These are phyloP conservation scores for Ectemnius lituratus DNA, from an alignment of 2,888 invertebrate genomes.

Conservation along the genomic window DNA sequence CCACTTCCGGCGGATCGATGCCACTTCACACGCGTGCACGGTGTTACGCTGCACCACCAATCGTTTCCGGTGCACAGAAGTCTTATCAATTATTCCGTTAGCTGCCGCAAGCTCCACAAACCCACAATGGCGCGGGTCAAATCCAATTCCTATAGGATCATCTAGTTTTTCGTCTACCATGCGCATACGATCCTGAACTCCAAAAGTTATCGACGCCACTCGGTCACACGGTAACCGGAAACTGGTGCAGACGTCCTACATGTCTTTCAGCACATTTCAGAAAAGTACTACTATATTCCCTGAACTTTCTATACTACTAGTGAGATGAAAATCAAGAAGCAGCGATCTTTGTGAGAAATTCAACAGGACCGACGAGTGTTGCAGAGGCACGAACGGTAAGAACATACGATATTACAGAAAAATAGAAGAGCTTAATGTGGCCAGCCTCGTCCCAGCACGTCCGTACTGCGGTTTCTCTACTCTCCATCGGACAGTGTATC, in stretches of 20 bases:
- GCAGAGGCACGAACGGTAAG: neutral
- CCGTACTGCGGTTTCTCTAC: constrained; percentile 13
- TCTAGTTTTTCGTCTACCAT: too few species aligned
- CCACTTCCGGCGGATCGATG: constrained; percentile 48
- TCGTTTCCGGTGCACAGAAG: constrained; percentile 13
- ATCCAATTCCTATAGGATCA: neutral
- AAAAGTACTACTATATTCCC: too few species aligned
- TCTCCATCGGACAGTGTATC: constrained; percentile 13
- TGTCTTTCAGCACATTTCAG: too few species aligned
- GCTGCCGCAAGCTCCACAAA: neutral
- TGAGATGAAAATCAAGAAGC: neutral
- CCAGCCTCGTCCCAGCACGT: constrained; percentile 9
- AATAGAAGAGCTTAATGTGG: neutral
- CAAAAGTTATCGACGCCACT: too few species aligned
- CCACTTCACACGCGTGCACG: constrained; percentile 27
- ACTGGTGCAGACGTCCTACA: too few species aligned
- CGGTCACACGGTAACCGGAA: too few species aligned
- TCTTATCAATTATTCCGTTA: constrained; percentile 6
- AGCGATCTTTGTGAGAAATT: neutral
- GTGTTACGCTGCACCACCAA: constrained; percentile 7
- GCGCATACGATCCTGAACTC: too few species aligned
- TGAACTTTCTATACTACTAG: too few species aligned
- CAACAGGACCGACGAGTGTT: neutral
- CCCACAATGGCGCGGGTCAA: neutral
- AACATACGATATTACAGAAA: constrained; percentile 1